phyloP scores from a whole-genome alignment of 2,113 vertebrate genomes.

The Dascyllus trimaculatus region DNA sequence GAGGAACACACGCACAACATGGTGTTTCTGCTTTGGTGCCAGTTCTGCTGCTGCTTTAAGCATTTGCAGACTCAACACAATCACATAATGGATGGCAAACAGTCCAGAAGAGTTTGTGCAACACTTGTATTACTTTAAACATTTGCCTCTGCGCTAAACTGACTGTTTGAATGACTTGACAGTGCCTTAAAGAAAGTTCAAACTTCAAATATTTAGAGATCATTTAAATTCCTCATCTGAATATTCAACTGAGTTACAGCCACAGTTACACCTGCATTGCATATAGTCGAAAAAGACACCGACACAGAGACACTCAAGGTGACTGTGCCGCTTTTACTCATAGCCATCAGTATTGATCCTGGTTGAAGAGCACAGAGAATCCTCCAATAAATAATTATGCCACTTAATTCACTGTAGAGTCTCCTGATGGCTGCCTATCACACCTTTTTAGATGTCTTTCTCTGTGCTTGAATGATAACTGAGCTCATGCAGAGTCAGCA shows the following conservation, averaged over 20 bases:
- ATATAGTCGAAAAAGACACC: no score
- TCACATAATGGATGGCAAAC: background rate
- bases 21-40: conserved; percentile 5
- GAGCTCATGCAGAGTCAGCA: conserved; percentile 4
- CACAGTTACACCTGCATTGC: no score
- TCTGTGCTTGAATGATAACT: background rate
- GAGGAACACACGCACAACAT: background rate
- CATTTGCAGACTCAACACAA: conserved; percentile 12
- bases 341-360: no score
- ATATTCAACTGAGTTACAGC: background rate
- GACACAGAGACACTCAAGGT: no score
- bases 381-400: background rate
- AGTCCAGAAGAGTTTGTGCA: background rate
- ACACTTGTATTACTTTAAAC: conserved; percentile 12
- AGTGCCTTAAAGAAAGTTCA: background rate
- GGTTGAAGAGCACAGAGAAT: no score
- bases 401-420: background rate
- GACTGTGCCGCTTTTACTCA: no score
- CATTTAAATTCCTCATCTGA: background rate
- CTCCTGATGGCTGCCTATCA: background rate
- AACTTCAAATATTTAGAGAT: background rate
- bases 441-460: background rate
- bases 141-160: background rate
- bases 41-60: conserved; percentile 10
- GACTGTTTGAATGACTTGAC: background rate